These are phyloP conservation scores for Nerophis lumbriciformis DNA, from an alignment of 2,113 vertebrate genomes.

Conservation along the genomic window DNA sequence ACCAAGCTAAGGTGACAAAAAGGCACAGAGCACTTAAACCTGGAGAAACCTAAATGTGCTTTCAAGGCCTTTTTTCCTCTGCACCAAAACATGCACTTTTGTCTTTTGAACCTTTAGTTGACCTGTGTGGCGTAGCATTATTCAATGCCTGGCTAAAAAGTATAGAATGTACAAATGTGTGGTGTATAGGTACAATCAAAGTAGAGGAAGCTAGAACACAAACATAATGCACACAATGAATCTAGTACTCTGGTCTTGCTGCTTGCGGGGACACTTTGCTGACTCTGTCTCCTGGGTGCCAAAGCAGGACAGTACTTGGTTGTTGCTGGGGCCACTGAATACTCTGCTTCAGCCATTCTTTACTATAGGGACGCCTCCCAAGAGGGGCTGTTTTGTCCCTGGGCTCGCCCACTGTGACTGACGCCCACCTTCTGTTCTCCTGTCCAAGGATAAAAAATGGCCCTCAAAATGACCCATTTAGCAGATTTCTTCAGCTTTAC, in stretches of 20 bases:
- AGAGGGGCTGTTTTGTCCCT: constrained; percentile 54
- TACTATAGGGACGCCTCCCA: constrained; percentile 65
- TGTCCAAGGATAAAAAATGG: constrained; percentile 56
- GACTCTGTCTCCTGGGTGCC: constrained; percentile 63
- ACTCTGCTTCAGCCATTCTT: constrained; percentile 73
- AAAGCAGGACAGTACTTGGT: constrained; percentile 63
- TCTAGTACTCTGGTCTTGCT: constrained; percentile 47
- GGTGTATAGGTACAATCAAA: constrained; percentile 15
- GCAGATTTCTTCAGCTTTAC: constrained; percentile 45
- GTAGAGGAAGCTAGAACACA: constrained; percentile 38
- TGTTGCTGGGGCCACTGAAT: constrained; percentile 67
- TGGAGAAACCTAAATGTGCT: constrained; percentile 21
- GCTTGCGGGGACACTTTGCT: constrained; percentile 69
- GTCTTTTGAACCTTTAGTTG: constrained; percentile 50
- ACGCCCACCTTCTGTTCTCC: constrained; percentile 73
- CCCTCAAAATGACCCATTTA: constrained; percentile 70
- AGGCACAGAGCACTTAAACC: constrained; percentile 20
- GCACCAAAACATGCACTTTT: constrained; percentile 26
- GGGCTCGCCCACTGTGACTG: constrained; percentile 60
- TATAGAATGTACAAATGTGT: neutral
- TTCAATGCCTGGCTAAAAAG: constrained; percentile 26
- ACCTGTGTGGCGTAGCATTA: constrained; percentile 54
- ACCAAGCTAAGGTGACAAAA: constrained; percentile 39
- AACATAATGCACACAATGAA: constrained; percentile 57
- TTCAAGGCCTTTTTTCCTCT: constrained; percentile 30